Evolutionary conservation across 92 coral and sea anemone genomes (phyloP), one percentile per base, ranked within the genome.

Genomic region (Plumapathes pennacea): DNA sequence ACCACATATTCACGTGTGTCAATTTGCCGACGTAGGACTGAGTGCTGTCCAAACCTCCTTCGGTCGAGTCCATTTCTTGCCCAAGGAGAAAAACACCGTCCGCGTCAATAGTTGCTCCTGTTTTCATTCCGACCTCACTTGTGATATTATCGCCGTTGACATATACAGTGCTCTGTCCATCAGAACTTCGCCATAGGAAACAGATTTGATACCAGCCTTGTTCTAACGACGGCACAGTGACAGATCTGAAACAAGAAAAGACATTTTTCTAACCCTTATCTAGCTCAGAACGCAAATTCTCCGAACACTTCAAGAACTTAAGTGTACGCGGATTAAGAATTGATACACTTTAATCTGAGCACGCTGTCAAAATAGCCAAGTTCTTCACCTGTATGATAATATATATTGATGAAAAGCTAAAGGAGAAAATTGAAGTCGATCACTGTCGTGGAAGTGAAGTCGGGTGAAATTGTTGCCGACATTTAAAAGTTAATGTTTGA

Each of bases 1-100:
- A 17, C 65, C 65, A 57, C 13, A 57, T 15, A 38, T 57, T 57
- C 4, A 57, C 29, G 26, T 57, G 28, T 11, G 32, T 31, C 34
- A 57, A n/a, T 25, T 7, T 1, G 23, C 67, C 67, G n/a, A 32
- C 18, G 5, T n/a, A 60, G 9, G 67, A 44, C 17, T 39, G 53
- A 9, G 1, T 1, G 17, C 47, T 2, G 2, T 2, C 8, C 14
- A 60, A 60, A n/a, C 50, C 67, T 24, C 40, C 54, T 1, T 6
- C 15, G 33, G 22, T 27, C 10, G 31, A 12, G 20, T 39, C 52
- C 53, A 37, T 2, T 6, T 59, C 52, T 5, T 60, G 67, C 6
- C 53, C 67, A 3, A 60, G 37, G 20, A 60, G 24, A 13, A 60
- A 42, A 4, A 15, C 5, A 1, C 67, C 67, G 3, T 15, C 53